Base-by-base conservation (phyloP, 2,888 invertebrate species). In the Glyphotaelius pellucidus region DNA sequence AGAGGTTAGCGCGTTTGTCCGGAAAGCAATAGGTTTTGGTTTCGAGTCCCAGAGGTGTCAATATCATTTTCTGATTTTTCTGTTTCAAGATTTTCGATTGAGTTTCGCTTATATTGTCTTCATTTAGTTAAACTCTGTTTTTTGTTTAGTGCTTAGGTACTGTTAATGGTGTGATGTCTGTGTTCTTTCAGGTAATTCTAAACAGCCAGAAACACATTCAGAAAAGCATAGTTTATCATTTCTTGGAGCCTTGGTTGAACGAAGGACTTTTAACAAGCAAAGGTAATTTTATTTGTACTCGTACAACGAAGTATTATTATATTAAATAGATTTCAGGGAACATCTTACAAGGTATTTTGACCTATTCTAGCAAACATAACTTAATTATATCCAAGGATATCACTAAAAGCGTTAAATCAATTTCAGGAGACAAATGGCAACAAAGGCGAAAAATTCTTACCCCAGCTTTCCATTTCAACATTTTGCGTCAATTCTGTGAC, bases 391-490 rank as follows among this genome's bases (percentile, higher is more conserved):
- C 7, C 5, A 31, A 12, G 25, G 25, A 19, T 19, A 14, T 52
- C 80, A 30, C 67, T n/a, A 90, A 67, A 67, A 19, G 52, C 19
- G 25, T 67, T 19, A 0, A 67, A 15, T 67, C 32, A 88, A 67
- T 92, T 93, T 87, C 93, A 95, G 95, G 95, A 90, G 94, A 94
- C 35, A 95, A 95, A 94, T 96, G 96, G 96, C 94, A 95, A 12
- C 94, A 94, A 42, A 94, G 95, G 85, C 94, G 96, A 31, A 95
- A 95, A 93, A 93, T 96, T 80, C 94, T 96, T 25, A 96, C 95
- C 1, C 95, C 95, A 25, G 95, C 96, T 0, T 96, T 96, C 93
- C 96, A 96, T 93, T 96, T 95, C 93, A 95, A 95, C 42, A 95
- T 96, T 67, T 93, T 96, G 90, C 95, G 94, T 85, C 95, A 95